These are phyloP conservation scores for Scalopus aquaticus DNA, from an alignment of 2,113 vertebrate genomes.

Conservation along the genomic window DNA sequence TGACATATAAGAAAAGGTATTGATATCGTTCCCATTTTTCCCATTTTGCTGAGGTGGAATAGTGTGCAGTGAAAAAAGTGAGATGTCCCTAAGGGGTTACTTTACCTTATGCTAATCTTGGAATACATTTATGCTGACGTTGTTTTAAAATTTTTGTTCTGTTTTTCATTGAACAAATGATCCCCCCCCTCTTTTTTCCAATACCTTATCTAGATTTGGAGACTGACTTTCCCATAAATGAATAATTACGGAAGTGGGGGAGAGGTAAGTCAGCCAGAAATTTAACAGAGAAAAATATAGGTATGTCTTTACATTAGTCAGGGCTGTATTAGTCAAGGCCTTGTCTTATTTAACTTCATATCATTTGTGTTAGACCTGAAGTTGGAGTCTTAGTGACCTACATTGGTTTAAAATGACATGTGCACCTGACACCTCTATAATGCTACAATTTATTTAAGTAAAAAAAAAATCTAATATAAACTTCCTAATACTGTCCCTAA, in stretches of 20 bases:
- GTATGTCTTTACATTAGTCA: neutral
- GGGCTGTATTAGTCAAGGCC: neutral
- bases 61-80: neutral
- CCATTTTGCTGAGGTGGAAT: neutral
- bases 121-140: neutral
- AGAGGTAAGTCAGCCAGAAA: neutral
- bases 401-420: neutral
- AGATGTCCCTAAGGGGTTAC: neutral
- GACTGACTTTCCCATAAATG: neutral
- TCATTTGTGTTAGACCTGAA: neutral
- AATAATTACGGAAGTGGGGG: neutral
- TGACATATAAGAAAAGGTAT: neutral
- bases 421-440: neutral
- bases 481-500: neutral
- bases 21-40: neutral
- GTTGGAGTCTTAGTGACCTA: neutral
- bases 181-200: neutral
- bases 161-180: neutral
- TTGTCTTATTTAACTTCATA: neutral
- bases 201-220: neutral
- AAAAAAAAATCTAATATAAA: neutral
- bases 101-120: neutral
- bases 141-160: neutral
- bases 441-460: neutral
- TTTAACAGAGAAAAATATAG: neutral